Evolutionary conservation across 2,113 vertebrate species (phyloP).

Genomic region (Cynopterus brachyotis): DNA sequence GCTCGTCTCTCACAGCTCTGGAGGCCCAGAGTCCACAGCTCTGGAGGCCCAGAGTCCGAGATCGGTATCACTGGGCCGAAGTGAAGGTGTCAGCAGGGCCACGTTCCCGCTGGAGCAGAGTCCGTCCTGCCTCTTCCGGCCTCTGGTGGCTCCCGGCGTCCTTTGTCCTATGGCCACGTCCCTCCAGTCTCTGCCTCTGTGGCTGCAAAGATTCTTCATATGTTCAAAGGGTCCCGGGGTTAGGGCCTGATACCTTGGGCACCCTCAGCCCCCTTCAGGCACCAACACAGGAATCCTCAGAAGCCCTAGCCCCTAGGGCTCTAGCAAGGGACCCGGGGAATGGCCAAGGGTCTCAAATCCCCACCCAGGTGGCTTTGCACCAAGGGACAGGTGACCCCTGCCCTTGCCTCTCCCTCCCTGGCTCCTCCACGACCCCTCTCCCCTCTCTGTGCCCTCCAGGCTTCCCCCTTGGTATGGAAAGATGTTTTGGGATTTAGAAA

Average conservation of each 20-base stretch:
- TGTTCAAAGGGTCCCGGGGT: not conserved
- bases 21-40: not conserved
- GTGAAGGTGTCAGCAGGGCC: not conserved
- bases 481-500: not conserved
- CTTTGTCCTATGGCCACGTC: too few relatives aligned
- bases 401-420: not conserved
- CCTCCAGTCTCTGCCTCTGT: accelerated
- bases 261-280: not conserved
- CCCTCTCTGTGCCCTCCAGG: too few relatives aligned
- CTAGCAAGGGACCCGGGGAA: not conserved
- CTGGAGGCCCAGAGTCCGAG: not conserved
- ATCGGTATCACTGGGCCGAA: not conserved
- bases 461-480: not conserved
- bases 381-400: not conserved
- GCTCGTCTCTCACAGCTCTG: too few relatives aligned
- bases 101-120: not conserved
- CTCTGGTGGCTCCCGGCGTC: not conserved
- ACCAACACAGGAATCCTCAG: too few relatives aligned
- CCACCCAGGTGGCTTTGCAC: not conserved
- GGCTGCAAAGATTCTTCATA: not conserved
- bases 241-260: not conserved
- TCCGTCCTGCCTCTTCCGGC: accelerated
- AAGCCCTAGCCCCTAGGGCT: not conserved
- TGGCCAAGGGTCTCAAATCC: not conserved
- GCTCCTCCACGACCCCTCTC: not conserved